Evolutionary conservation across 2,888 invertebrate genomes (phyloP), one percentile per base, ranked within the genome.

Genomic region (Hypomecis atomaria): DNA sequence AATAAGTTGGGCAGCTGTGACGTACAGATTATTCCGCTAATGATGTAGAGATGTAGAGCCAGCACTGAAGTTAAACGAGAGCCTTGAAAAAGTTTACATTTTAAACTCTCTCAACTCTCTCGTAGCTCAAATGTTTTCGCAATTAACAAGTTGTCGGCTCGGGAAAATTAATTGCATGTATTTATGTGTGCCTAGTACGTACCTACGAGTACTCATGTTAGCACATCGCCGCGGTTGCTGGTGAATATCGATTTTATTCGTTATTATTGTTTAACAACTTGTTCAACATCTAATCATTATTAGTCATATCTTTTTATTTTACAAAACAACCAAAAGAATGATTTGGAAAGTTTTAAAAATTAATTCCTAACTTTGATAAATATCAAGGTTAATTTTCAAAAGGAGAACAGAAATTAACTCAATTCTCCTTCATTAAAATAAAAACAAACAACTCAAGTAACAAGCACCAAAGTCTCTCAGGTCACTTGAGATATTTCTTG

Each of bases 51-150:
- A 11, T 9, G 36, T 48, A 36, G 10, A 47, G 23, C 38, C 9
- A 40, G 23, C 33, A n/a, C 52, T 40, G 23, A 57, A 66, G 55
- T 61, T 59, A 43, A 62, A 11, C 44, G 56, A 43, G 54, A 40
- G 48, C 34, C 45, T 43, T 10, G 40, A 48, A 66, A 65, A 59
- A 62, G 65, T 60, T 59, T 33, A 55, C 56, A 37, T 52, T 58
- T 62, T 48, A 45, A 59, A 58, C 50, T 59, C 59, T 45, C 54
- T 47, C 40, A 7, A 40, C 40, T 40, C 40, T 40, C 40, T 10
- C 38, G 10, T 13, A 10, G 49, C 38, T 11, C 11, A 36, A 34
- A 53, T 59, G 47, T 45, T 62, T 54, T 48, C 40, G 40, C 57
- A 61, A 55, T 57, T 59, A 59, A 33, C 34, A 8, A 11, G 7